Evolutionary conservation across 2,797 vertebrate genomes (phyloP).

Genomic region (Sebastes umbrosus): DNA sequence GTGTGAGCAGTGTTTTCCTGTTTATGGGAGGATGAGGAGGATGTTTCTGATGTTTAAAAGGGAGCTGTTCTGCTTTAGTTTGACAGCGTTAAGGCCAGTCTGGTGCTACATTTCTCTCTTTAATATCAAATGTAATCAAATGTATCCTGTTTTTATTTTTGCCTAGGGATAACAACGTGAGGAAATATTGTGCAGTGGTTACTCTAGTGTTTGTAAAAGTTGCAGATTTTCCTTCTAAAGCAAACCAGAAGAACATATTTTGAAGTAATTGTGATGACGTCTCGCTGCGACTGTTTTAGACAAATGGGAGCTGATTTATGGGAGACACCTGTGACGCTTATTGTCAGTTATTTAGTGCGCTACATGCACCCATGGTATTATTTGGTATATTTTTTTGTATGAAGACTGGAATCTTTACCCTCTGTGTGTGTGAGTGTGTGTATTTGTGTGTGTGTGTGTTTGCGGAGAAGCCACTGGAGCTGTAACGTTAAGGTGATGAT

Average conservation of each 20-base stretch:
- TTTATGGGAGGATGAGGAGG: neutral
- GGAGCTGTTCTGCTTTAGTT: slow-evolving; percentile 34
- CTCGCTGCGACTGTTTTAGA: slow-evolving; percentile 4
- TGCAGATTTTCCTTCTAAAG: slow-evolving; percentile 17
- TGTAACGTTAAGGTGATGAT: slow-evolving; percentile 31
- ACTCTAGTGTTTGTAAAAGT: slow-evolving; percentile 32
- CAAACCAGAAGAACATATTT: slow-evolving; percentile 52
- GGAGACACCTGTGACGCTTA: slow-evolving; percentile 1
- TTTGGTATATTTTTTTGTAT: slow-evolving; percentile 55
- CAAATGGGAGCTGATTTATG: slow-evolving; percentile 2
- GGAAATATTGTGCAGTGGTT: slow-evolving; percentile 33
- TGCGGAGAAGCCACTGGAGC: slow-evolving; percentile 38
- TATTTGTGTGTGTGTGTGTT: neutral
- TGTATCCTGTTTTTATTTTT: slow-evolving; percentile 42
- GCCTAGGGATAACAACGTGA: slow-evolving; percentile 36
- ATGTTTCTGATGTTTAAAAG: slow-evolving; percentile 12
- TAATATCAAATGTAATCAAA: slow-evolving; percentile 41
- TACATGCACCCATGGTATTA: slow-evolving; percentile 34
- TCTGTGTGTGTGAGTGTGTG: neutral
- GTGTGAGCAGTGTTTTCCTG: neutral
- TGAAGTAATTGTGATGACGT: slow-evolving; percentile 25
- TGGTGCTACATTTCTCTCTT: slow-evolving; percentile 46
- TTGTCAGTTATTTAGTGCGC: slow-evolving; percentile 13
- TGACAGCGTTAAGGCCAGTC: slow-evolving; percentile 2
- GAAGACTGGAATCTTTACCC: slow-evolving; percentile 77